These are phyloP conservation scores for Anguilla obscura DNA, from an alignment of 2,797 vertebrate species.

Conservation along the genomic window DNA sequence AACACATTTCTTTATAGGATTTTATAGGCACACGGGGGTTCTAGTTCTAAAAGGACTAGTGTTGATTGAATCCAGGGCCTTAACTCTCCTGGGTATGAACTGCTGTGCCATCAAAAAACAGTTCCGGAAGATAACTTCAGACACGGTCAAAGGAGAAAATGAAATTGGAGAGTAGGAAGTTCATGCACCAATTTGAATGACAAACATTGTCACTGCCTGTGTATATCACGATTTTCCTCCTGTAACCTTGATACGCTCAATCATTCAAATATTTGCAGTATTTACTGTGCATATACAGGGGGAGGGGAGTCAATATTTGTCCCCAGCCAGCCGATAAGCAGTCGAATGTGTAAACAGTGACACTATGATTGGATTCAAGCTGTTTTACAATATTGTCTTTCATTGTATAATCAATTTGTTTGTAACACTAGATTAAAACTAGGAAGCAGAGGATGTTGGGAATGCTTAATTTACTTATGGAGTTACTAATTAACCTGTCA, in stretches of 20 bases:
- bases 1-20: neutral
- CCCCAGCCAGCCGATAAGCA: neutral
- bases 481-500: slow-evolving; percentile 66
- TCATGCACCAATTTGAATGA: neutral
- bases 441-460: neutral
- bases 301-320: neutral
- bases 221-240: neutral
- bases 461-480: slow-evolving; percentile 28
- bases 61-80: neutral
- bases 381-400: neutral
- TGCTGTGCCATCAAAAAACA: neutral
- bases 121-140: neutral
- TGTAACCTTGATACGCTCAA: neutral
- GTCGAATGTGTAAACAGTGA: too few relatives aligned
- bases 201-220: neutral
- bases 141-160: neutral
- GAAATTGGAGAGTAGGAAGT: neutral
- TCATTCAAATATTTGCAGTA: neutral
- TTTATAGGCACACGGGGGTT: neutral
- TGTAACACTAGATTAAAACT: neutral
- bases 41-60: neutral
- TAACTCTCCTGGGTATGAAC: neutral
- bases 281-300: neutral
- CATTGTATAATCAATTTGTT: neutral
- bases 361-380: neutral